phyloP scores from a whole-genome alignment of 2,888 invertebrate genomes.

The Cinara cedri region DNA sequence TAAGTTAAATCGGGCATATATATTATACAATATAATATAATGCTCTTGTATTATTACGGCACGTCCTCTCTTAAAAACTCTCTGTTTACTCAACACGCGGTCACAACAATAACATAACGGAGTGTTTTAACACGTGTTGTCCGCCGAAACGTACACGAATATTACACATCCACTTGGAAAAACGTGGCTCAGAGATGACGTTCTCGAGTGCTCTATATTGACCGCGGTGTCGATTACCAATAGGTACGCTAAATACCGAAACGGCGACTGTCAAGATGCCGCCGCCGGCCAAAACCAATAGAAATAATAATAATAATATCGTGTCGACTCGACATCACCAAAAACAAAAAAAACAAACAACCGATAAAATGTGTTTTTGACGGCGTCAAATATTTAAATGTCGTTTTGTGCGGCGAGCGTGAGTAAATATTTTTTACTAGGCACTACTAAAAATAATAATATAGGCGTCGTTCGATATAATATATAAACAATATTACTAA shows the following conservation, averaged over 20 bases:
- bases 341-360: neutral
- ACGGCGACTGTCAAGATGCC: slow-evolving; percentile 1
- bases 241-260: no score
- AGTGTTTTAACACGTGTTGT: slow-evolving; percentile 49
- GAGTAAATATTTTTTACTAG: no score
- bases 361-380: neutral
- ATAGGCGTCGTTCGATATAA: no score
- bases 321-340: neutral
- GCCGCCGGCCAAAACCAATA: slow-evolving; percentile 16
- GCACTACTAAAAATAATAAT: no score
- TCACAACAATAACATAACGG: neutral
- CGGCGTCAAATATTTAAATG: neutral
- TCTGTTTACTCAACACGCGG: slow-evolving; percentile 3
- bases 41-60: no score
- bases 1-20: no score
- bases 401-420: no score
- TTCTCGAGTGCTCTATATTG: neutral
- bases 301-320: slow-evolving; percentile 10
- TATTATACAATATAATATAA: neutral
- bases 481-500: no score
- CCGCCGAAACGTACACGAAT: slow-evolving; percentile 11
- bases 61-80: slow-evolving; percentile 8
- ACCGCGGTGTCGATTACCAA: slow-evolving; percentile 35
- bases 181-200: neutral
- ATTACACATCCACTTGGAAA: slow-evolving; percentile 25